Percentiles rank a stretch among this genome's conserved stretches.
phyloP scores from a whole-genome alignment of 2,888 invertebrate species.

The Philereme transversata region DNA sequence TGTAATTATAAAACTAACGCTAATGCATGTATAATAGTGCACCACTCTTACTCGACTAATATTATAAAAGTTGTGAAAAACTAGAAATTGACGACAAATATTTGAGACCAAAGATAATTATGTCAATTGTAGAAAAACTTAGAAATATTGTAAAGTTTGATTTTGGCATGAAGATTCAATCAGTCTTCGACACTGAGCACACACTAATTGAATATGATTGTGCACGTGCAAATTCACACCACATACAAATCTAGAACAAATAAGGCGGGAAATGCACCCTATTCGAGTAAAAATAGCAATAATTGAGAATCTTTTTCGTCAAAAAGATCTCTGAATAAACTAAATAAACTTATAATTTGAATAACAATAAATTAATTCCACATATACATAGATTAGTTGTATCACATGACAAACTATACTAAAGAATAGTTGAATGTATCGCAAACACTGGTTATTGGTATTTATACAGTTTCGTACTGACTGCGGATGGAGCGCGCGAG shows the following conservation, averaged over 20 bases:
- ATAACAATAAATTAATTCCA: conserved; percentile 49
- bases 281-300: conserved; percentile 33
- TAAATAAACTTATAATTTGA: conserved; percentile 42
- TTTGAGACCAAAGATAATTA: conserved; percentile 20
- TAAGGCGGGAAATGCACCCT: conserved; percentile 23
- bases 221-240: conserved; percentile 50
- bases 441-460: conserved; percentile 8
- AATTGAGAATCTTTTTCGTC: conserved; percentile 33
- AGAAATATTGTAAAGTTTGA: conserved; percentile 37
- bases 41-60: conserved; percentile 56
- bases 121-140: conserved; percentile 44
- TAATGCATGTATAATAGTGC: conserved; percentile 48
- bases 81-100: conserved; percentile 4
- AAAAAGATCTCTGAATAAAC: conserved; percentile 28
- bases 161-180: conserved; percentile 62
- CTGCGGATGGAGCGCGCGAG: conserved; percentile 96
- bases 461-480: conserved; percentile 94
- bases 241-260: conserved; percentile 26
- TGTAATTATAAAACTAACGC: conserved; percentile 28
- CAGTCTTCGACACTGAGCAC: conserved; percentile 81
- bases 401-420: conserved; percentile 47
- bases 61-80: conserved; percentile 38
- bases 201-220: conserved; percentile 45
- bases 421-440: conserved; percentile 19
- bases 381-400: conserved; percentile 55